Base-by-base conservation (phyloP, 2,797 vertebrate species). In the Gorsachius magnificus region DNA sequence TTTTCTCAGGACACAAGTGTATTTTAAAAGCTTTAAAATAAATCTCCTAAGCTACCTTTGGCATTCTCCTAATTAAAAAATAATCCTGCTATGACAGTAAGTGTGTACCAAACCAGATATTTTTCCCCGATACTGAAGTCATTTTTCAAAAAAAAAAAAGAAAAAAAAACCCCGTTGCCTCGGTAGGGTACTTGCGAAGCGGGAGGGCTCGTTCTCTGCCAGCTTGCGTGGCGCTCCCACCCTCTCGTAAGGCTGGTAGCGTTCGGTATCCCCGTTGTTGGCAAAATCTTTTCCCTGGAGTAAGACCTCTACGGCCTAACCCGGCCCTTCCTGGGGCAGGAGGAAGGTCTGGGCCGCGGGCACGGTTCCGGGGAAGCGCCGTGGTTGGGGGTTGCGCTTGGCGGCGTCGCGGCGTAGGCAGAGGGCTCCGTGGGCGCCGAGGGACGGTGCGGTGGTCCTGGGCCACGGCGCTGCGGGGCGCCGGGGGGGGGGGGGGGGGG, bases 11-110 rank as follows among this genome's bases (percentile, higher is more conserved):
- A 64, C 56, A 57, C 36, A 89, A 36, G 10, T 53, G n/a, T 87
- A n/a, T 78, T 89, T 65, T 56, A 29, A 50, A 79, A 68, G 54
- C 43, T 76, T 79, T 66, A 65, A 63, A 96, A 95, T 96, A 91
- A 83, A 91, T 80, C 1, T 26, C 68, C 26, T 76, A 19, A 72
- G 5, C 26, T 20, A 6, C 25, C 13, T 87, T 54, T 65, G 68
- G 10, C 14, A 2, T 41, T 74, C 24, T 43, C 53, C 53, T 45
- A 56, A 11, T 35, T 35, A 7, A 45, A 78, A 35, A 19, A 3
- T 29, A 18, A 20, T 64, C 24, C n/a, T 51, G 19, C 29, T 31
- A 2, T 2, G 35, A 13, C 13, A 11, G 17, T 15, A 8, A 35
- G 8, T 38, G 65, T 26, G 21, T 53, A 43, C 11, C n/a, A 41